Conservation (phyloP, 2,113 vertebrate genomes). For the Malurus elegans region DNA sequence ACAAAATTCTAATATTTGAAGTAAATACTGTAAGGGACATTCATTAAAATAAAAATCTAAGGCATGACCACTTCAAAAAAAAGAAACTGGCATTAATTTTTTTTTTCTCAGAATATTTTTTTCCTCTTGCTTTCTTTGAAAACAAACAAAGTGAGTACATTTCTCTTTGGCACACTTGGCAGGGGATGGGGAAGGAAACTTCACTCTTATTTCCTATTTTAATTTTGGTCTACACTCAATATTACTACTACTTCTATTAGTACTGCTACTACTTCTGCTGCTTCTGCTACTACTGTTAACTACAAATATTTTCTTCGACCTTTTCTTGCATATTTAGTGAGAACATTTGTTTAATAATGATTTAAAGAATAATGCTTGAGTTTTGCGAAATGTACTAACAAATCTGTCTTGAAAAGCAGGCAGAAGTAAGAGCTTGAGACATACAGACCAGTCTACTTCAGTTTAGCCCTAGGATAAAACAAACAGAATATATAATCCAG, state of each 20-base stretch:
- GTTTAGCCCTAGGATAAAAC: not conserved
- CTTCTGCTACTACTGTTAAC: not conserved
- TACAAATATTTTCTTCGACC: fast-evolving
- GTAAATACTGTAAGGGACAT: not conserved
- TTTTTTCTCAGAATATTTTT: not conserved
- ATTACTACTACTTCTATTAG: not conserved
- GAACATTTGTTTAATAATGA: not conserved
- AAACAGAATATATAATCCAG: not conserved
- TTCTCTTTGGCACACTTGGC: fast-evolving
- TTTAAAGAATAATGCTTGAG: not conserved
- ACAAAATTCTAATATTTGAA: not conserved
- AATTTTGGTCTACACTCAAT: not conserved
- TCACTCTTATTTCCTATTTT: not conserved
- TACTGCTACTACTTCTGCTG: not conserved
- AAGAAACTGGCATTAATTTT: not conserved
- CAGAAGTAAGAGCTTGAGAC: not conserved
- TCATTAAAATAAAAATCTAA: not conserved
- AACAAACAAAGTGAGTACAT: not conserved
- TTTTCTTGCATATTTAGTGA: not conserved
- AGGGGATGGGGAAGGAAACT: not conserved
- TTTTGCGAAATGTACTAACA: not conserved
- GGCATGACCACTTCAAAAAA: not conserved
- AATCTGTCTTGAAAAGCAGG: not conserved
- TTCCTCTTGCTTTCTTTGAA: not conserved
- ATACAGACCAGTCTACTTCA: not conserved